phyloP scores from a whole-genome alignment of 2,888 invertebrate species.

The Leucoptera coffeella region DNA sequence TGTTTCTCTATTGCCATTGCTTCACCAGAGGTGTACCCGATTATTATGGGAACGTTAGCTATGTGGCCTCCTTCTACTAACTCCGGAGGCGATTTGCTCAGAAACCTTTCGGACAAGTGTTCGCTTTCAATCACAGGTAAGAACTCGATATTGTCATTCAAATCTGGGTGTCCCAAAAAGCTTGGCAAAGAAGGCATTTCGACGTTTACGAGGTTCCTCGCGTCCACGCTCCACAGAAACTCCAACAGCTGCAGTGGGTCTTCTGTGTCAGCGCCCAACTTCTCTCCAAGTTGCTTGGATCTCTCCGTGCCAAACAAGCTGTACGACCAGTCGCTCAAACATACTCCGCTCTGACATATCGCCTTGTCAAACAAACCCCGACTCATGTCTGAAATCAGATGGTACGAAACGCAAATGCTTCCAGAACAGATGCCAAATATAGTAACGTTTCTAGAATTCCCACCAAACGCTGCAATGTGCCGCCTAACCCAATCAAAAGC shows the following conservation, averaged over 20 bases:
- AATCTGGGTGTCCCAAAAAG: slow-evolving; percentile 16
- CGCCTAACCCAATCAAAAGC: slow-evolving; percentile 40
- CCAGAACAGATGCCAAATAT: slow-evolving; percentile 47
- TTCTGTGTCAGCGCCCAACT: slow-evolving; percentile 29
- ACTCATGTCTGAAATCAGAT: slow-evolving; percentile 35
- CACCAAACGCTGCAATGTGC: slow-evolving; percentile 34
- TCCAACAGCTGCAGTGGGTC: slow-evolving; percentile 23
- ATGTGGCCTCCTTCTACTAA: slow-evolving; percentile 18
- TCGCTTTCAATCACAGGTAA: slow-evolving; percentile 31
- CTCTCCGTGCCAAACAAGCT: slow-evolving; percentile 22
- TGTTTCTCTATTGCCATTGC: slow-evolving; percentile 34
- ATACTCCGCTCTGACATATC: slow-evolving; percentile 44
- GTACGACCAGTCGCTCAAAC: slow-evolving; percentile 36
- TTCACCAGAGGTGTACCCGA: slow-evolving; percentile 37
- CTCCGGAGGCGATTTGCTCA: slow-evolving; percentile 18
- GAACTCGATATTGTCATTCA: slow-evolving; percentile 27
- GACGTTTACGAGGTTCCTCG: slow-evolving; percentile 21
- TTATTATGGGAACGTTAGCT: slow-evolving; percentile 26
- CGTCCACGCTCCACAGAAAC: slow-evolving; percentile 22
- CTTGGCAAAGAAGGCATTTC: slow-evolving; percentile 21
- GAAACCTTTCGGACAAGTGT: slow-evolving; percentile 19
- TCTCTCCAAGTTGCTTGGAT: slow-evolving; percentile 34
- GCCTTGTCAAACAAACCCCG: slow-evolving; percentile 34
- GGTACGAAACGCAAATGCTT: slow-evolving; percentile 25
- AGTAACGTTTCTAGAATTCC: slow-evolving; percentile 31